Conservation (phyloP, 2,797 vertebrate genomes). For the Distichodus sexfasciatus region DNA sequence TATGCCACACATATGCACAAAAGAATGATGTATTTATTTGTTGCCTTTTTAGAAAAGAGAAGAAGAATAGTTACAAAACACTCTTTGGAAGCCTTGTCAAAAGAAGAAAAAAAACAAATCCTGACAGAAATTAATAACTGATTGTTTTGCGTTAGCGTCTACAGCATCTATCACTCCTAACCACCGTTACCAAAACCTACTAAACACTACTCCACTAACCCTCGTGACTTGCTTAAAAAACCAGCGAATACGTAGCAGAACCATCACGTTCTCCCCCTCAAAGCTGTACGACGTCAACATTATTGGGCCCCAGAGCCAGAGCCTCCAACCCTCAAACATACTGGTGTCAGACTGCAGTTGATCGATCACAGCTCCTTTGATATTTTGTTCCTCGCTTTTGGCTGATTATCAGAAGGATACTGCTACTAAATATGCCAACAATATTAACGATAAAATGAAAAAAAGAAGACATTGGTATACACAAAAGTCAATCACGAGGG, state of each 20-base stretch:
- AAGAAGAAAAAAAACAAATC: slow-evolving; percentile 52
- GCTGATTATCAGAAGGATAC: slow-evolving; percentile 56
- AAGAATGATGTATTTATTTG: slow-evolving; percentile 61
- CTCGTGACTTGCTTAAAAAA: slow-evolving; percentile 74
- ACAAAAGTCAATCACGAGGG: slow-evolving; percentile 14
- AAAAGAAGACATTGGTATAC: slow-evolving; percentile 41
- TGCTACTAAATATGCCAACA: slow-evolving; percentile 52
- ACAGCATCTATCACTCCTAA: slow-evolving; percentile 69
- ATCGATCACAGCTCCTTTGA: slow-evolving; percentile 57
- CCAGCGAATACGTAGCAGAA: slow-evolving; percentile 76
- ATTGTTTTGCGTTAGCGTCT: slow-evolving; percentile 68
- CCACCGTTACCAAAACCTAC: slow-evolving; percentile 68
- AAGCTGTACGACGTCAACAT: slow-evolving; percentile 44
- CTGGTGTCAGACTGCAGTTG: slow-evolving; percentile 42
- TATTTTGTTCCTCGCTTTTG: slow-evolving; percentile 57
- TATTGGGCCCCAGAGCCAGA: not conserved
- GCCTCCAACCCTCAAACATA: slow-evolving; percentile 36
- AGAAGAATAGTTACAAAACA: slow-evolving; percentile 56
- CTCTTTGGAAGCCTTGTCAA: slow-evolving; percentile 88
- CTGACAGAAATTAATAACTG: slow-evolving; percentile 63
- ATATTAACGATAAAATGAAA: slow-evolving; percentile 60
- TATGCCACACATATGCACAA: slow-evolving; percentile 66
- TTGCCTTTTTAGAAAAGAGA: slow-evolving; percentile 51
- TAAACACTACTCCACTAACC: slow-evolving; percentile 70
- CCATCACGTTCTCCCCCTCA: slow-evolving; percentile 64